Percentiles rank a stretch among this genome's conserved stretches.
phyloP scores from a whole-genome alignment of 1,140 invertebrate genomes.

The Carposina sasakii region DNA sequence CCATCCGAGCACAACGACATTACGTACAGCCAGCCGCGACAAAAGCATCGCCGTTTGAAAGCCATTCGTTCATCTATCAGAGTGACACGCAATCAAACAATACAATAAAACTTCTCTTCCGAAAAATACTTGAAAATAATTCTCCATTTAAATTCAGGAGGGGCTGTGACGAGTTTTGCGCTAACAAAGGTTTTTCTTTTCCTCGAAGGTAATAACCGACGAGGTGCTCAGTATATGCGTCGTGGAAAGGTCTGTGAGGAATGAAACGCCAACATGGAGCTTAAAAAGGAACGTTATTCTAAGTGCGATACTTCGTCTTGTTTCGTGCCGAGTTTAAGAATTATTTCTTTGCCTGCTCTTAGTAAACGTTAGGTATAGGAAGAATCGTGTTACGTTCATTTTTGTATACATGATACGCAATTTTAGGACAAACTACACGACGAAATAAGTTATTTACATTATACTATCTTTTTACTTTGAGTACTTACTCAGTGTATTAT shows the following conservation, averaged over 20 bases:
- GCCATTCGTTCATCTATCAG: constrained; percentile 65
- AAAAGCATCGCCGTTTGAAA: constrained; percentile 58
- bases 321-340: too few species aligned
- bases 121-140: constrained; percentile 72
- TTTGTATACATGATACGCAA: too few species aligned
- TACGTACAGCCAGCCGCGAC: constrained; percentile 48
- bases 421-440: too few species aligned
- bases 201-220: constrained; percentile 52
- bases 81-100: constrained; percentile 71
- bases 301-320: too few species aligned
- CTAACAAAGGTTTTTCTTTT: constrained; percentile 48
- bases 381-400: too few species aligned
- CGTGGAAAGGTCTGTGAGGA: constrained; percentile 1
- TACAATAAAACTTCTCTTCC: constrained; percentile 70
- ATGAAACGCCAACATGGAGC: too few species aligned
- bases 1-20: constrained; percentile 56
- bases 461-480: too few species aligned
- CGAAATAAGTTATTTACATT: too few species aligned
- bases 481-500: too few species aligned
- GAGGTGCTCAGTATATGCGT: constrained; percentile 34
- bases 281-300: too few species aligned
- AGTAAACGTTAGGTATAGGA: too few species aligned
- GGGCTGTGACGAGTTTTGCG: constrained; percentile 30
- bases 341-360: too few species aligned
- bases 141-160: constrained; percentile 69